A percentile compares a stretch with the other conserved stretches of the same genome.
phyloP scores from a whole-genome alignment of 1,140 invertebrate species.

The Sipha flava region DNA sequence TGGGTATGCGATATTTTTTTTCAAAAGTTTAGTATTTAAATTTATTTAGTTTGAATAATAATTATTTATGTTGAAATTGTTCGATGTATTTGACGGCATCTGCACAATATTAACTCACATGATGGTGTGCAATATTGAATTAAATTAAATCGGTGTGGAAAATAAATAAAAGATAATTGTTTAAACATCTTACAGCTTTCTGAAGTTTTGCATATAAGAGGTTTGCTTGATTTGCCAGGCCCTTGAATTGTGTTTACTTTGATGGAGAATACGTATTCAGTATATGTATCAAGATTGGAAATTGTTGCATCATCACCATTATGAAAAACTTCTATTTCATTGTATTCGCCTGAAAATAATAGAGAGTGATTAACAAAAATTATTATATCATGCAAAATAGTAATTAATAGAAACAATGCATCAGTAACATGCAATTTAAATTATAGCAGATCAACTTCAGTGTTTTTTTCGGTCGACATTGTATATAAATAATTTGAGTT shows the following conservation, averaged over 20 bases:
- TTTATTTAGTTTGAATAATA: too few species aligned
- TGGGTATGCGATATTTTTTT: too few species aligned
- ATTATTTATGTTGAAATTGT: too few species aligned
- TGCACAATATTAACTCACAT: too few species aligned
- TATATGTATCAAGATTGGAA: not conserved
- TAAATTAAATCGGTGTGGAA: not conserved
- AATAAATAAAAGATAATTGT: not conserved
- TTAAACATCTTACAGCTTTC: not conserved
- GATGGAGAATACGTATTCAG: not conserved
- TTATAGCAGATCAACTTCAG: too few species aligned
- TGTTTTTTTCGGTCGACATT: too few species aligned
- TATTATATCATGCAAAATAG: not conserved
- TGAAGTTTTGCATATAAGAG: not conserved
- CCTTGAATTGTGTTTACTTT: conserved; percentile 10
- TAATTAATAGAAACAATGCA: too few species aligned
- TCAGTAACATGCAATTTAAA: too few species aligned
- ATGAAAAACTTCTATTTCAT: conserved; percentile 21
- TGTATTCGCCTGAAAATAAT: not conserved
- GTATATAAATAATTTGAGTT: too few species aligned
- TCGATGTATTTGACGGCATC: too few species aligned
- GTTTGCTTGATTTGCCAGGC: not conserved
- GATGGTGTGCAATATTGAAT: too few species aligned
- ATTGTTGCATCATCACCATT: conserved; percentile 11
- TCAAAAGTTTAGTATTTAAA: too few species aligned
- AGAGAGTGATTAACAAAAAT: not conserved